Evolutionary conservation across 30 jellyfish, hydroid and myxozoan species (phyloP), one percentile per base, ranked within the genome.

Genomic region (Turritopsis dohrnii): DNA sequence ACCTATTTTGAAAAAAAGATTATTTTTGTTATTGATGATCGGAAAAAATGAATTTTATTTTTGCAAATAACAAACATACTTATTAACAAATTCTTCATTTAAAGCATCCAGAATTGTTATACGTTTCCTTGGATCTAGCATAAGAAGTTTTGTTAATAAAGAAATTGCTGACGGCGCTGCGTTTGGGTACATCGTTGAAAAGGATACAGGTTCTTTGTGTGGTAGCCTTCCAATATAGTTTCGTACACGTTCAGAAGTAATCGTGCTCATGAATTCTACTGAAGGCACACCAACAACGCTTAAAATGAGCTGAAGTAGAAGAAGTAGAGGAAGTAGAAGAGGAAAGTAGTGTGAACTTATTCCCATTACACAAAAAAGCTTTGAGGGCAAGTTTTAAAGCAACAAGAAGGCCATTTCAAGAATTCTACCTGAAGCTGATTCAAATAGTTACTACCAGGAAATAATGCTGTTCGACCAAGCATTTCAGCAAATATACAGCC

Each of bases 201-300:
- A 71, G 66, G 96, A 88, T 29, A 93, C 98, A 25, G 98, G 91
- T 21, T 93, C 98, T 79, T 93, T 93, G 31, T 93, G 98, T 18
- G 98, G 98, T 73, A 93, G 81, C 30, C 80, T 81, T 60, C 83
- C 54, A 84, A 93, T 88, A 72, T 93, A 93, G 66, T 77, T 88
- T 73, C 96, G 91, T 8, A 93, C 98, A 54, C 98, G 84, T 23
- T 93, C 98, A 31, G 98, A 93, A 29, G 98, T 84, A 1, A 88
- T 81, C 29, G 95, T 90, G 27, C 95, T 71, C 80, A 93, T 53
- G 79, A 93, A 93, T 21, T 88, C 92, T 8, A 89, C 91, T 24
- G 98, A 88, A 13, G 98, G 98, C 21, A 93, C 85, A 19, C 98
- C 98, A 66, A 93, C 96, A 23, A 93, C 98, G 82, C 98, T 88